These are phyloP conservation scores for Lepisosteus oculatus DNA, from an alignment of 2,113 vertebrate species.

Conservation along the genomic window DNA sequence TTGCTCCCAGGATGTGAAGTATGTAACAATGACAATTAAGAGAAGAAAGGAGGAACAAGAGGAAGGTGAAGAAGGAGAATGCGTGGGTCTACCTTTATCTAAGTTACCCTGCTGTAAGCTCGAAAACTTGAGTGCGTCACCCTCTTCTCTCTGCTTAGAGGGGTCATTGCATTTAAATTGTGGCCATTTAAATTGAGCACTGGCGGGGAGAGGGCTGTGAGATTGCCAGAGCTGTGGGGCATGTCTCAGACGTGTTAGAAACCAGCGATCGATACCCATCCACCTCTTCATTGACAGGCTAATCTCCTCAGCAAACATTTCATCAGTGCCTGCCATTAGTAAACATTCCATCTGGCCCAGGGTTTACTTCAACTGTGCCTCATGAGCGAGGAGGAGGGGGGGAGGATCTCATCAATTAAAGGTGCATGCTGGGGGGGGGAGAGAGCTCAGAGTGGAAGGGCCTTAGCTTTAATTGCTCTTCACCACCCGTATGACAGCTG, in stretches of 20 bases:
- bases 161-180: too few species aligned
- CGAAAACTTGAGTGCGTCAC: neutral
- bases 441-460: neutral
- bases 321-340: slow-evolving; percentile 39
- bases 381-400: neutral
- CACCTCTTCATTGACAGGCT: slow-evolving; percentile 30
- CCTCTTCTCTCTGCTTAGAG: neutral
- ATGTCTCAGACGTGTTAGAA: slow-evolving; percentile 34
- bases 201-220: neutral
- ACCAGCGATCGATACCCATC: slow-evolving; percentile 50
- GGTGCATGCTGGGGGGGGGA: neutral
- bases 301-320: slow-evolving; percentile 57
- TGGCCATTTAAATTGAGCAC: too few species aligned
- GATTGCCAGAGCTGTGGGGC: slow-evolving; percentile 24
- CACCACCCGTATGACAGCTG: slow-evolving; percentile 9
- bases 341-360: slow-evolving; percentile 26
- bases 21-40: too few species aligned
- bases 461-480: slow-evolving; percentile 8
- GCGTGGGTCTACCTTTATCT: neutral
- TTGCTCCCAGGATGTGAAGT: too few species aligned
- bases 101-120: too few species aligned
- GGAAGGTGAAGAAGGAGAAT: slow-evolving; percentile 27
- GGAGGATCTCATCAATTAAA: slow-evolving; percentile 4
- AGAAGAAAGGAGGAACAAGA: too few species aligned
- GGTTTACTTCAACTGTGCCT: slow-evolving; percentile 2